Evolutionary conservation across 2,113 vertebrate species (phyloP).

Genomic region (Morphnarchus princeps): DNA sequence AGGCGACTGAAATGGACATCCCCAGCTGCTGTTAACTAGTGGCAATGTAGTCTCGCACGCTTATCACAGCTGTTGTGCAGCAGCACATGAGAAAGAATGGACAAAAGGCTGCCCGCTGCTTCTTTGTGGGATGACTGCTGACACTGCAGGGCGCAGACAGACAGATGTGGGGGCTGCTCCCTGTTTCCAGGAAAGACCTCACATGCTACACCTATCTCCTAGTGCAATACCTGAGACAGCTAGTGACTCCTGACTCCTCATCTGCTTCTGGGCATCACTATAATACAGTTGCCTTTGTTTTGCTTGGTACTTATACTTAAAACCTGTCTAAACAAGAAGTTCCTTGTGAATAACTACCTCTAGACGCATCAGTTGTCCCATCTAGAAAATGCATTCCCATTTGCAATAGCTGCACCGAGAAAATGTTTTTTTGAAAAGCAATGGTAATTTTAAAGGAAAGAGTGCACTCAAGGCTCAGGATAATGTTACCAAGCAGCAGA

Average conservation of each 20-base stretch:
- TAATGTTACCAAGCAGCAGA: background rate
- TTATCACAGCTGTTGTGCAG: accelerated
- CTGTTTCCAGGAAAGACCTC: background rate
- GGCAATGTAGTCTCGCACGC: background rate
- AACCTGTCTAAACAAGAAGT: background rate
- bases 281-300: background rate
- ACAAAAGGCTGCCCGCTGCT: background rate
- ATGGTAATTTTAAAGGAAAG: background rate
- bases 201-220: background rate
- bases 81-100: accelerated
- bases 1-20: background rate
- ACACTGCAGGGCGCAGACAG: accelerated
- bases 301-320: background rate
- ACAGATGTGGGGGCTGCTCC: background rate
- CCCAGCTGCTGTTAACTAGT: background rate
- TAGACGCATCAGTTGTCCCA: background rate
- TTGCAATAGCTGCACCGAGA: background rate
- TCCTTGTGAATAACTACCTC: background rate
- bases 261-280: background rate
- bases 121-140: background rate
- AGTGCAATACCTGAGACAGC: background rate
- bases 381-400: background rate
- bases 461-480: background rate
- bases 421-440: background rate
- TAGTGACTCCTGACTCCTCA: accelerated